These are phyloP conservation scores for Nerophis lumbriciformis DNA, from an alignment of 2,113 vertebrate species.

Conservation along the genomic window DNA sequence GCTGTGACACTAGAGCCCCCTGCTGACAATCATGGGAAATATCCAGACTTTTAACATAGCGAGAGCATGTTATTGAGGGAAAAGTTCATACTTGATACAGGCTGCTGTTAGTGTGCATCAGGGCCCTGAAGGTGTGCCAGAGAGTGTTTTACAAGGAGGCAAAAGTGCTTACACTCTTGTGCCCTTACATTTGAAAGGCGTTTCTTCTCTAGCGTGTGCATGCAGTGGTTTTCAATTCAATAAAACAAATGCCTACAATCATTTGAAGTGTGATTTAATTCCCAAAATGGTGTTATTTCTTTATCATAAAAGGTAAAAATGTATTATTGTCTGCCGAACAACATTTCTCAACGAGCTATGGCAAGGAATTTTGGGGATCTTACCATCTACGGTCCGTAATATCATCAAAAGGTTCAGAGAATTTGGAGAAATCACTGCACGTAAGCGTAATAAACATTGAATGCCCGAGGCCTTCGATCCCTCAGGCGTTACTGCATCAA, in stretches of 20 bases:
- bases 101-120: constrained; percentile 19
- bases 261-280: constrained; percentile 22
- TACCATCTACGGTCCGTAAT: too few species aligned
- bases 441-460: too few species aligned
- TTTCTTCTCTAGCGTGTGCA: constrained; percentile 59
- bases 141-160: constrained; percentile 17
- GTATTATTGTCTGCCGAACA: neutral
- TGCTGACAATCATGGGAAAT: constrained; percentile 41
- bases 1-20: constrained; percentile 26
- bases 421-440: too few species aligned
- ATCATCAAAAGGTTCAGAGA: too few species aligned
- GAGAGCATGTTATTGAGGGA: constrained; percentile 15
- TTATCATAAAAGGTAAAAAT: neutral
- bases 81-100: constrained; percentile 30
- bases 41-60: constrained; percentile 17
- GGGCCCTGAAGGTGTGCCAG: constrained; percentile 54
- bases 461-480: too few species aligned
- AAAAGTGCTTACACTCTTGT: too few species aligned
- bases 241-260: constrained; percentile 58
- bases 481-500: too few species aligned
- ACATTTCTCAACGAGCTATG: too few species aligned
- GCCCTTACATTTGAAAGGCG: neutral
- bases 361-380: too few species aligned
- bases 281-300: neutral
- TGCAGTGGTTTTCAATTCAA: constrained; percentile 67